Evolutionary conservation across 2,888 invertebrate genomes (phyloP).

Genomic region (Diplolepis rosae): DNA sequence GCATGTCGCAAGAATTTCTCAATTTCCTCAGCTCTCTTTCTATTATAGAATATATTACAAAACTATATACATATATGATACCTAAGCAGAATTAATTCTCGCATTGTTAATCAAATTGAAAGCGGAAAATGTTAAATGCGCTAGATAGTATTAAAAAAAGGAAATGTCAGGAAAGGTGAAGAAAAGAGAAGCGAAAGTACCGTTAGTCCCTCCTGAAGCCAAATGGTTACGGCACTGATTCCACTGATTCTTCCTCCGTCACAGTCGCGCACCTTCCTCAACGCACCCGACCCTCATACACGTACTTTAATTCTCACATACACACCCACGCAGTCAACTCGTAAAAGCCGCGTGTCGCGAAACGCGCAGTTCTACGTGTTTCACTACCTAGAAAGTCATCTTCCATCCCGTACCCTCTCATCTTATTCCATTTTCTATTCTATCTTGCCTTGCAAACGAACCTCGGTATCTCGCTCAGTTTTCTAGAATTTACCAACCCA

Average conservation of each 20-base stretch:
- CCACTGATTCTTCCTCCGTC: constrained; percentile 19
- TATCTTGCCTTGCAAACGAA: not conserved
- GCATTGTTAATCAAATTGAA: not conserved
- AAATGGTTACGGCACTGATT: constrained; percentile 30
- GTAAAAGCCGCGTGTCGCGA: constrained; percentile 34
- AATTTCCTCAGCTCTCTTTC: too few relatives aligned
- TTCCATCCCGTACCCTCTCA: constrained; percentile 39
- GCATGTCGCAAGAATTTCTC: too few relatives aligned
- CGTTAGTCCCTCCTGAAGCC: constrained; percentile 26
- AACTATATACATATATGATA: too few relatives aligned
- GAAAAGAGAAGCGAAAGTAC: constrained; percentile 30
- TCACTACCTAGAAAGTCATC: constrained; percentile 55
- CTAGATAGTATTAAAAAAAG: constrained; percentile 7
- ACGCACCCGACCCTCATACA: not conserved
- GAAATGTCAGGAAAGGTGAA: constrained; percentile 20
- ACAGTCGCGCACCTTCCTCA: constrained; percentile 22
- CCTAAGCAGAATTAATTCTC: too few relatives aligned
- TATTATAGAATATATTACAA: too few relatives aligned
- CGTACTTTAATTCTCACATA: not conserved
- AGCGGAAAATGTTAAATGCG: not conserved
- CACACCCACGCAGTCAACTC: constrained; percentile 39
- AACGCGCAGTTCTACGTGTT: constrained; percentile 36
- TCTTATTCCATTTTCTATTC: not conserved
- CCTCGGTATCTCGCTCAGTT: constrained; percentile 32
- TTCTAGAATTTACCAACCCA: constrained; percentile 26